phyloP scores from a whole-genome alignment of 2,113 vertebrate genomes.

The Dipodomys stephensi region DNA sequence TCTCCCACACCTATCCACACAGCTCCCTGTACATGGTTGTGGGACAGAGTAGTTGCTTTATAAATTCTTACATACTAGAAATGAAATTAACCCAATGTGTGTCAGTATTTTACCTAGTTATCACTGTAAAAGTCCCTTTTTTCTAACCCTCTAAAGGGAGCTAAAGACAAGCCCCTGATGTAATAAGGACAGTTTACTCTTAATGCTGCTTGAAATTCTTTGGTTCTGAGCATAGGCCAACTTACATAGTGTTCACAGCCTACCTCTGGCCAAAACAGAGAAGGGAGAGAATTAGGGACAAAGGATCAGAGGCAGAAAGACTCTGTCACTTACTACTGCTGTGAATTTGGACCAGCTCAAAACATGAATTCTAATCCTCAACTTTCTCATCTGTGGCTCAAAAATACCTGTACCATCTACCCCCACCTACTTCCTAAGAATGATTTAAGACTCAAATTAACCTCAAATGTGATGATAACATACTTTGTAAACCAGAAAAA shows the following conservation, averaged over 20 bases:
- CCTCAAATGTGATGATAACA: background rate
- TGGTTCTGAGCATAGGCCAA: background rate
- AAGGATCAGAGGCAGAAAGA: background rate
- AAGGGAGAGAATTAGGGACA: background rate
- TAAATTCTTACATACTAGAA: slow-evolving; percentile 23
- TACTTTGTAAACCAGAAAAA: background rate
- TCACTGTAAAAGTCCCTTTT: background rate
- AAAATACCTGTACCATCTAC: background rate
- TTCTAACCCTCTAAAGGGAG: background rate
- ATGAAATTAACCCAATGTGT: slow-evolving; percentile 6
- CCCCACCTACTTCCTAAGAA: too few relatives aligned
- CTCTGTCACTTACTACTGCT: background rate
- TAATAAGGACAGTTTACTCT: background rate
- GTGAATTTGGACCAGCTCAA: background rate
- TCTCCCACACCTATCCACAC: background rate
- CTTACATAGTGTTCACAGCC: background rate
- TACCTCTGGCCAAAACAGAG: background rate
- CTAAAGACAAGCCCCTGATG: slow-evolving; percentile 2
- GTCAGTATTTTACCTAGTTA: background rate
- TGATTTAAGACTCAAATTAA: background rate
- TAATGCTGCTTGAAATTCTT: slow-evolving; percentile 32
- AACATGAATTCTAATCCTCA: background rate
- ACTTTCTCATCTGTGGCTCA: background rate
- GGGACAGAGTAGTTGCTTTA: background rate
- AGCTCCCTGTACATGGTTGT: background rate